phyloP scores from a whole-genome alignment of 2,888 invertebrate genomes.

The Coleophora deauratella region DNA sequence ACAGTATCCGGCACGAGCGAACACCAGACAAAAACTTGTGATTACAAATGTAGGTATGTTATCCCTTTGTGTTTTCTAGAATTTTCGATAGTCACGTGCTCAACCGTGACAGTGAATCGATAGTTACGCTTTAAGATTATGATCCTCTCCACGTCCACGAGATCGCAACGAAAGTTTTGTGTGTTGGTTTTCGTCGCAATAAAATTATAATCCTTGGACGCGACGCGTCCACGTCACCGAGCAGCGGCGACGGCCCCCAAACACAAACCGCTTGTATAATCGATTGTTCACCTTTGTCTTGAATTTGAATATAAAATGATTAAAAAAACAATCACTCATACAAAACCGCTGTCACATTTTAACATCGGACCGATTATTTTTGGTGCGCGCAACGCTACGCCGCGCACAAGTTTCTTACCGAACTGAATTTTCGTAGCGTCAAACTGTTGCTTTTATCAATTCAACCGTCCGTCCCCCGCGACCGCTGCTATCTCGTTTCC shows the following conservation, averaged over 20 bases:
- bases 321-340: conserved; percentile 47
- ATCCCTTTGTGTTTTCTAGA: conserved; percentile 50
- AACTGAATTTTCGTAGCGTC: conserved; percentile 65
- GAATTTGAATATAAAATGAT: conserved; percentile 21
- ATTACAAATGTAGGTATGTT: conserved; percentile 33
- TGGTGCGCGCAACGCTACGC: conserved; percentile 33
- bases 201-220: conserved; percentile 58
- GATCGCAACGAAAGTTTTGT: conserved; percentile 51
- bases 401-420: conserved; percentile 44
- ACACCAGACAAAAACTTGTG: conserved; percentile 43
- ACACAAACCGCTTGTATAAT: conserved; percentile 19
- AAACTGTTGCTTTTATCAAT: conserved; percentile 71
- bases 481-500: conserved; percentile 41
- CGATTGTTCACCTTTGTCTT: conserved; percentile 16
- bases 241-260: conserved; percentile 34
- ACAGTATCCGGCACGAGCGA: conserved; percentile 45
- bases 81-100: conserved; percentile 59
- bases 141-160: conserved; percentile 35
- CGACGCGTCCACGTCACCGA: conserved; percentile 61
- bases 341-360: conserved; percentile 60
- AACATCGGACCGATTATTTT: conserved; percentile 43
- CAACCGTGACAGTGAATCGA: conserved; percentile 33
- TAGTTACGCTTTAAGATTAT: conserved; percentile 42
- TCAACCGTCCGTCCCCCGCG: conserved; percentile 53
- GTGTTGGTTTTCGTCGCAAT: conserved; percentile 56